Evolutionary conservation across 2,888 invertebrate species (phyloP), one percentile per base, ranked within the genome.

Genomic region (Ochropacha duplaris): DNA sequence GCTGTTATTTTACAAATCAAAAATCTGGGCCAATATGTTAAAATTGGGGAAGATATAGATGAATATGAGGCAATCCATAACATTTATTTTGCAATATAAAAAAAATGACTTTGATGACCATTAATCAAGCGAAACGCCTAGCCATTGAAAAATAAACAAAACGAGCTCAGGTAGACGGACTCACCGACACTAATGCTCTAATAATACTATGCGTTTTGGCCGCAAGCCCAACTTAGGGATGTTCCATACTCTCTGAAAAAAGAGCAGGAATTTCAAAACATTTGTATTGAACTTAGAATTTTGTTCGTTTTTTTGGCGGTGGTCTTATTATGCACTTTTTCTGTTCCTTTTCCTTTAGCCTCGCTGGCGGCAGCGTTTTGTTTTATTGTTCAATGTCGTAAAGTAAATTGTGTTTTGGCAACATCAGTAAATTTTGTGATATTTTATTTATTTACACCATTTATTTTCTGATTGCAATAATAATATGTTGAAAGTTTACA

Each of bases 201-300:
- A 89, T 90, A 88, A 90, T 91, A 91, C 84, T 78, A 79, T 67
- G 68, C 65, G 76, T 80, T 79, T 89, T 91, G 91, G 91, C 90
- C 74, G 73, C 64, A 74, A 69, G 76, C 83, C 91, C 89, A 84
- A 79, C 68, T 72, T 79, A 81, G 77, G 79, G 79, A 77, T 81
- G 80, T 66, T 68, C 62, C 71, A 69, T 67, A 70, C 74, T 66
- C 14, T 44, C n/a, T 9, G 74, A 79, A 78, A 78, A 79, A 72
- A 65, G 65, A 50, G 58, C 60, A 68, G 59, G 65, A 65, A 62
- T 65, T 70, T 65, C 58, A 58, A 64, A 66, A 60, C 63, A 61
- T 57, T 52, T 19, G 55, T 60, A 54, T 52, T 49, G n/a, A 50
- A 24, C 56, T 54, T 59, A 55, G 57, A 62, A 56, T 60, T 50